phyloP scores from a whole-genome alignment of 2,888 invertebrate species.

The Athalia rosae region DNA sequence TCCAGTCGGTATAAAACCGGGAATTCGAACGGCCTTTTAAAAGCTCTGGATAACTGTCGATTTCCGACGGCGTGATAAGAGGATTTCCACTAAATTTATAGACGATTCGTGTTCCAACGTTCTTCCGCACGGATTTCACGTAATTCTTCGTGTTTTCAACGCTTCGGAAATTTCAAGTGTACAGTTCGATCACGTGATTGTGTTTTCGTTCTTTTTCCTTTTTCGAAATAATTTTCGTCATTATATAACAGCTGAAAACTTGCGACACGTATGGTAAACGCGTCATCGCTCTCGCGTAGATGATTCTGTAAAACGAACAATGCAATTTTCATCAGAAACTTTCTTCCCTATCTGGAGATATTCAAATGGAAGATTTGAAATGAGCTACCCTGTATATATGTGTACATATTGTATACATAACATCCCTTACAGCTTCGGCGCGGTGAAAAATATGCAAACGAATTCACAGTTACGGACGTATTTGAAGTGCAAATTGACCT shows the following conservation, averaged over 20 bases:
- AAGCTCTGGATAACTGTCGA: conserved; percentile 18
- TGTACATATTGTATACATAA: too few relatives aligned
- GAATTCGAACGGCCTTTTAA: conserved; percentile 21
- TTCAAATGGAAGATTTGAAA: too few relatives aligned
- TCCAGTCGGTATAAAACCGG: neutral
- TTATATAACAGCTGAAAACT: too few relatives aligned
- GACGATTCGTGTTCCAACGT: conserved; percentile 35
- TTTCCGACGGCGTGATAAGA: conserved; percentile 32
- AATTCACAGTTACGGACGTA: conserved; percentile 28
- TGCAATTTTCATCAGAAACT: too few relatives aligned
- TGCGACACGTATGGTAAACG: too few relatives aligned
- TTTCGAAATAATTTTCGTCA: neutral
- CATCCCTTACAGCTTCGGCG: neutral
- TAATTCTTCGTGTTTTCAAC: neutral
- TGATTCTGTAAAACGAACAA: too few relatives aligned
- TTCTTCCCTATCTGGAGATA: too few relatives aligned
- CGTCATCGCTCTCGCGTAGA: too few relatives aligned
- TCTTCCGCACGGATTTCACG: conserved; percentile 15
- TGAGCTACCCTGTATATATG: too few relatives aligned
- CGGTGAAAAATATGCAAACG: conserved; percentile 35
- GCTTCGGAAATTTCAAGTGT: too few relatives aligned
- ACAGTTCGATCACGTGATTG: neutral
- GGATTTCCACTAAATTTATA: conserved; percentile 33
- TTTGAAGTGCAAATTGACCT: conserved; percentile 40
- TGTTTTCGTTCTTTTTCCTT: neutral